These are phyloP conservation scores for Xiphophorus maculatus DNA, from an alignment of 2,113 vertebrate genomes.

Conservation along the genomic window DNA sequence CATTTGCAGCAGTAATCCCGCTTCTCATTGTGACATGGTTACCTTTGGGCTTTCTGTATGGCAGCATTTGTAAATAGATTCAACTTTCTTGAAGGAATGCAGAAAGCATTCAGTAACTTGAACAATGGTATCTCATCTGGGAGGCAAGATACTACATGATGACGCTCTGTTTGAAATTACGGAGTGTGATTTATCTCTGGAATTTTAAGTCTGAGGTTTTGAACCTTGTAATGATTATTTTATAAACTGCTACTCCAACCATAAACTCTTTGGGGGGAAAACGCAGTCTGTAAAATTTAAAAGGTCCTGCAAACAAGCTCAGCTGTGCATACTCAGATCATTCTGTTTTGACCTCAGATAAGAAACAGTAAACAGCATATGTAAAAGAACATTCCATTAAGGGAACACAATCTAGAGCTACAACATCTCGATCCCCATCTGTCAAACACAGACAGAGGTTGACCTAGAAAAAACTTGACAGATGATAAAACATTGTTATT, in stretches of 20 bases:
- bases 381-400: slow-evolving; percentile 51
- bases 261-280: slow-evolving; percentile 1
- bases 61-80: slow-evolving; percentile 69
- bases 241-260: slow-evolving; percentile 7
- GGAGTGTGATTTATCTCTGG: slow-evolving; percentile 31
- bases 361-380: slow-evolving; percentile 6
- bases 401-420: slow-evolving; percentile 56
- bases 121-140: slow-evolving; percentile 19
- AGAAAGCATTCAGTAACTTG: slow-evolving; percentile 24
- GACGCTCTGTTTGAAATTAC: slow-evolving; percentile 24
- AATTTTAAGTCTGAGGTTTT: slow-evolving; percentile 27
- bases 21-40: slow-evolving; percentile 43
- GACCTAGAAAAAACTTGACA: slow-evolving; percentile 56
- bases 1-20: slow-evolving; percentile 64
- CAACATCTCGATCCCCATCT: slow-evolving; percentile 60
- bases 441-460: slow-evolving; percentile 48
- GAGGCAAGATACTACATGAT: slow-evolving; percentile 9
- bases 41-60: slow-evolving; percentile 62
- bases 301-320: not conserved
- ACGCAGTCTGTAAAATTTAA: not conserved
- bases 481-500: slow-evolving; percentile 34
- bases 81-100: slow-evolving; percentile 54
- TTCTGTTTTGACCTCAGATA: not conserved
- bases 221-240: slow-evolving; percentile 5
- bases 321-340: not conserved